phyloP scores from a whole-genome alignment of 2,888 invertebrate genomes.

The Polymixis lichenea region DNA sequence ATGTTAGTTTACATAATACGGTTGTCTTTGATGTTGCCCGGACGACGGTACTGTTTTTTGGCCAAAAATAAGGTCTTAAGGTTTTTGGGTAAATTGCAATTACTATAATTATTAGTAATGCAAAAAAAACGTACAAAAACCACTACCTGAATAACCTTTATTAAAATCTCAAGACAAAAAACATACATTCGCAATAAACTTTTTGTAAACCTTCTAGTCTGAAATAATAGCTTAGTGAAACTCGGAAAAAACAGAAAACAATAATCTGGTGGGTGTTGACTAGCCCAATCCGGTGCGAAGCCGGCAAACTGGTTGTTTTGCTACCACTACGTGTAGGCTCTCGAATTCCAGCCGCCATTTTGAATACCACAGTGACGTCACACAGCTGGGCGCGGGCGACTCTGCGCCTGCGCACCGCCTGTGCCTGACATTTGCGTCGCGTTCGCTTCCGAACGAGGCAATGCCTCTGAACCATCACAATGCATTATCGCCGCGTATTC shows the following conservation, averaged over 20 bases:
- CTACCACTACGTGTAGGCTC: conserved; percentile 84
- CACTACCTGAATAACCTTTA: background rate
- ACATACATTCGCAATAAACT: conserved; percentile 2
- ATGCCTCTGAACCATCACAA: conserved; percentile 85
- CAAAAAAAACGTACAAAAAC: background rate
- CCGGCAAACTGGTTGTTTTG: conserved; percentile 67
- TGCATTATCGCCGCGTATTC: conserved; percentile 85
- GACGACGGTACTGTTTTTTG: background rate
- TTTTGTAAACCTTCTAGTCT: conserved; percentile 6
- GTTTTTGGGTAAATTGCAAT: background rate
- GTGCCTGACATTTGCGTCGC: conserved; percentile 83
- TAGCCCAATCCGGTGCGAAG: conserved; percentile 40
- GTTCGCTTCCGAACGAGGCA: conserved; percentile 86
- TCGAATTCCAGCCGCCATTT: conserved; percentile 90
- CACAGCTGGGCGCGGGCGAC: conserved; percentile 86
- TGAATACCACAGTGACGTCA: conserved; percentile 90
- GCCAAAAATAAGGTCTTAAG: no score
- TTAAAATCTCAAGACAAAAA: background rate
- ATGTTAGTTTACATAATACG: conserved; percentile 22
- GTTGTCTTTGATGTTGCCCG: background rate
- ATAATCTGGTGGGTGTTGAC: conserved; percentile 50
- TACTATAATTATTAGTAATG: background rate
- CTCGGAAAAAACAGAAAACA: conserved; percentile 49
- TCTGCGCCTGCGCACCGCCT: conserved; percentile 83
- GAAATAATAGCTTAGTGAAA: conserved; percentile 36